Evolutionary conservation across 1,140 invertebrate genomes (phyloP), one percentile per base, ranked within the genome.

Genomic region (Elymnias hypermnestra): DNA sequence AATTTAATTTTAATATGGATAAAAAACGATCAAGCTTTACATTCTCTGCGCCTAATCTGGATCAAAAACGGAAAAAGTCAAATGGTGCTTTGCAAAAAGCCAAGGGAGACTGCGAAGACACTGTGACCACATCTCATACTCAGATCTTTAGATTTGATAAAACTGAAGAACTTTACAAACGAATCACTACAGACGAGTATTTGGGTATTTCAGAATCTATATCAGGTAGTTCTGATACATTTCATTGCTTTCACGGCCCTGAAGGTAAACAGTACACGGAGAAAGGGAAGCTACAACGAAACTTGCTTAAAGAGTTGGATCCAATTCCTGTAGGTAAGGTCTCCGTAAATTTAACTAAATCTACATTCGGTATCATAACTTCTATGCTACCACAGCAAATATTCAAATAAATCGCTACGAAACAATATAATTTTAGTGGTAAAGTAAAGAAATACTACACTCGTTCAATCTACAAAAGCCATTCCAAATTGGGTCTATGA

Each of bases 201-300:
- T 43, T 55, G 10, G 64, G 61, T 1, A 40, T 54, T n/a, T 61
- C 62, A 0, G 63, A 70, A 29, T 59, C 68, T 1, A 60, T 67
- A 21, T 72, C 72, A 3, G 65, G 63, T 3, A 73, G 73, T 0
- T 68, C 69, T 6, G 62, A 63, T 6, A 61, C 63, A 0, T 83
- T 66, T 28, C 42, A 45, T 2, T 79, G 78, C 15, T 25, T 64
- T 1, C 73, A 82, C 33, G 68, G 63, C 0, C 44, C 64, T 4
- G 61, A 63, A 9, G 67, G 65, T 5, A 78, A 68, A 40, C 26
- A 46, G n/a, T 78, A 78, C 31, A 52, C 57, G 0, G 63, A 62
- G 18, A 58, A 65, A 28, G 56, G 51, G 10, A 42, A 55, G 8
- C 6, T 38, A 72, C 5, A 69, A 33, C 65, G 64, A 38, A 68